Conservation (phyloP, 1,140 invertebrate genomes). For the Acromyrmex charruanus region DNA sequence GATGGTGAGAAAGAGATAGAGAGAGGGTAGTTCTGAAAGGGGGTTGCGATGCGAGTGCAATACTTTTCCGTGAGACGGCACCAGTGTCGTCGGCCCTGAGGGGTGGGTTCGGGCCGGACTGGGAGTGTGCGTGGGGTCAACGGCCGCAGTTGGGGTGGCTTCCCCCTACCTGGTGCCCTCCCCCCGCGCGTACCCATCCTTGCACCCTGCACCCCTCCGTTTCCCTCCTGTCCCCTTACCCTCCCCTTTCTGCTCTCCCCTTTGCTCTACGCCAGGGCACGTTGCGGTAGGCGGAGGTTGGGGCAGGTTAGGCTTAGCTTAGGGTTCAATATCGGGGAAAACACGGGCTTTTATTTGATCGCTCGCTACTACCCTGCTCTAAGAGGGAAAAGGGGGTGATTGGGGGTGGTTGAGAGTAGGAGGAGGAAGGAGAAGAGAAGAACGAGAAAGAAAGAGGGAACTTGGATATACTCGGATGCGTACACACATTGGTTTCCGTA, state of each 20-base stretch:
- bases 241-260: conserved; percentile 66
- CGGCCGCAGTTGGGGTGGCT: conserved; percentile 82
- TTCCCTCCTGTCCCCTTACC: conserved; percentile 55
- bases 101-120: conserved; percentile 83
- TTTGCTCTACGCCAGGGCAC: conserved; percentile 76
- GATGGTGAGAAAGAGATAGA: conserved; percentile 36
- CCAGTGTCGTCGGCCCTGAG: conserved; percentile 84
- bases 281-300: conserved; percentile 80
- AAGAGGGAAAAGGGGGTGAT: not conserved
- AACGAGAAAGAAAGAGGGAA: conserved; percentile 36
- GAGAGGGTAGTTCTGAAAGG: conserved; percentile 72
- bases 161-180: conserved; percentile 73
- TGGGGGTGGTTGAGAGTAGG: conserved; percentile 7
- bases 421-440: not conserved
- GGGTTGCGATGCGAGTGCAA: conserved; percentile 80
- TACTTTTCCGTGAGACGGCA: conserved; percentile 85
- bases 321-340: conserved; percentile 85
- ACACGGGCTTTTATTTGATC: conserved; percentile 84
- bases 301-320: conserved; percentile 85
- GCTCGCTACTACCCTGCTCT: conserved; percentile 74
- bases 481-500: conserved; percentile 69
- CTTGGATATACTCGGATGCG: conserved; percentile 41
- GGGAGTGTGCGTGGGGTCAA: conserved; percentile 84
- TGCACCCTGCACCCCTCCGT: conserved; percentile 44
- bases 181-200: conserved; percentile 66